A percentile compares a stretch with the other conserved stretches of the same genome.
phyloP scores from a whole-genome alignment of 2,888 invertebrate genomes.

The Drosophila hamatofila region DNA sequence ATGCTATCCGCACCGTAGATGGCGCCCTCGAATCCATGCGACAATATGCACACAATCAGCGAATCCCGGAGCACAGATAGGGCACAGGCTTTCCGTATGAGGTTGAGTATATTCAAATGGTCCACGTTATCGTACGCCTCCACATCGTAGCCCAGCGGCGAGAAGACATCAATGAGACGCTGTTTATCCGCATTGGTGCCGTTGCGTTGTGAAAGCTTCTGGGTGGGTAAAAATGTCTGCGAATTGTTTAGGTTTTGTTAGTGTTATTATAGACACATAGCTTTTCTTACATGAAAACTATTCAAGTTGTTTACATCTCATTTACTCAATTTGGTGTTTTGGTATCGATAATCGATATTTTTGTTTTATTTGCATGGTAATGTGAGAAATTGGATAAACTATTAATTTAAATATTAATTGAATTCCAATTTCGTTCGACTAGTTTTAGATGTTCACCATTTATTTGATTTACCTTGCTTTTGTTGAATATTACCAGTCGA shows the following conservation, averaged over 20 bases:
- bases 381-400: no score
- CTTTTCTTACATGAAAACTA: neutral
- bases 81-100: slow-evolving; percentile 72
- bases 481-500: neutral
- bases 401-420: no score
- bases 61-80: slow-evolving; percentile 79
- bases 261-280: no score
- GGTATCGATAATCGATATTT: neutral
- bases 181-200: slow-evolving; percentile 82
- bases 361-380: neutral
- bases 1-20: slow-evolving; percentile 86
- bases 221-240: slow-evolving; percentile 68
- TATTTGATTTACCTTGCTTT: neutral
- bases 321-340: neutral
- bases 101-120: slow-evolving; percentile 69
- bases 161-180: slow-evolving; percentile 69
- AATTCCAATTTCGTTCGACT: no score
- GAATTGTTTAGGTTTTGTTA: neutral
- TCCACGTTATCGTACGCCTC: slow-evolving; percentile 70
- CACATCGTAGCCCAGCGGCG: slow-evolving; percentile 77
- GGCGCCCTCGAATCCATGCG: slow-evolving; percentile 84
- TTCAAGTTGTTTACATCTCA: neutral
- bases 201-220: slow-evolving; percentile 55
- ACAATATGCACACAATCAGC: slow-evolving; percentile 82
- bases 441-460: neutral